Evolutionary conservation across 2,888 invertebrate species (phyloP).

Genomic region (Drosophila dives): DNA sequence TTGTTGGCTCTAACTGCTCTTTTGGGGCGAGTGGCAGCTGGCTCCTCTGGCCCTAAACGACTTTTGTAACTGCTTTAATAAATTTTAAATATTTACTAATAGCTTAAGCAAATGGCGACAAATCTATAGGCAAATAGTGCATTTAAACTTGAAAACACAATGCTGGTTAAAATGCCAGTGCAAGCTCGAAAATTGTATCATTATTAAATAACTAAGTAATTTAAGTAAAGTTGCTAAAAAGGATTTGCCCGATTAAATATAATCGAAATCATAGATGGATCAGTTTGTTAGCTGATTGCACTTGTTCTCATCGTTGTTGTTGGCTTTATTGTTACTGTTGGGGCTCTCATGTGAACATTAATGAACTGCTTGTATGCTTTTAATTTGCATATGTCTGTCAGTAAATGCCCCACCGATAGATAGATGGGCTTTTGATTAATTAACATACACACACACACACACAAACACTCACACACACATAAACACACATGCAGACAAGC

Average conservation of each 20-base stretch:
- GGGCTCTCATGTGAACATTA: conserved; percentile 63
- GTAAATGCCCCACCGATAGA: conserved; percentile 76
- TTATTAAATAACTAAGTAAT: not conserved
- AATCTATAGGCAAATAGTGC: not conserved
- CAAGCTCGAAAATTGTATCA: not conserved
- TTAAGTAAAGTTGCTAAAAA: not conserved
- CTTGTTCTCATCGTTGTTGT: conserved; percentile 5
- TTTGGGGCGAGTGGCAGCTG: not conserved
- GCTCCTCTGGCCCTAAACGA: not conserved
- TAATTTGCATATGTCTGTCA: conserved; percentile 74
- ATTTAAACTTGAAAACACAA: not conserved
- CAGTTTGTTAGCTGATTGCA: conserved; percentile 9
- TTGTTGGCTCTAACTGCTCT: no score
- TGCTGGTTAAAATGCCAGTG: not conserved
- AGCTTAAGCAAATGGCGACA: not conserved
- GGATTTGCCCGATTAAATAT: not conserved
- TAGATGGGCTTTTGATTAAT: conserved; percentile 78
- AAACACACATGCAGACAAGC: conserved; percentile 18
- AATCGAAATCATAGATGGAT: conserved; percentile 1
- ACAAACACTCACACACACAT: conserved; percentile 9
- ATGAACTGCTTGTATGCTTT: conserved; percentile 76
- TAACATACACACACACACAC: conserved; percentile 58
- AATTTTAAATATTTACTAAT: not conserved
- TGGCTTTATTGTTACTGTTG: conserved; percentile 34
- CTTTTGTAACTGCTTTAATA: not conserved